Base-by-base conservation (phyloP, 2,797 vertebrate species). In the Arremon brunneinucha region DNA sequence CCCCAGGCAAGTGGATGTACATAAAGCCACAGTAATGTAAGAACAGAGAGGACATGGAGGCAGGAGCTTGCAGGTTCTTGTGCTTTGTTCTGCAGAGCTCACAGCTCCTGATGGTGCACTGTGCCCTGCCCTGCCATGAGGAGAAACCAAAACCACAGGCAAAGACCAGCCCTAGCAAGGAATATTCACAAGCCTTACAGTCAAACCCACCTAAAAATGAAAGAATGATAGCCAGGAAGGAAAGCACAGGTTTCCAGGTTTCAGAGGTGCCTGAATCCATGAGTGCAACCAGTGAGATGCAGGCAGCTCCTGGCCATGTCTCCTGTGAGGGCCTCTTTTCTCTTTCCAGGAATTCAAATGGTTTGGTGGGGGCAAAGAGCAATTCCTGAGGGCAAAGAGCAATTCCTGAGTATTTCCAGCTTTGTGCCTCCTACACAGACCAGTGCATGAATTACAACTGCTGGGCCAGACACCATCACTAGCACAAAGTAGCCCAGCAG, bases 1-100 rank as follows among this genome's bases (percentile, higher is more conserved):
- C 93, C 86, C 91, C 68, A 64, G 80, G 62, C 69, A 71, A 81
- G 50, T 8, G 30, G 46, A 87, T 81, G 60, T 82, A 93, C 92
- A 92, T 75, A 86, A 95, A 96, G n/a, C 28, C 43, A 30, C 46
- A 41, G 34, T 20, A 70, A 44, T 24, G 15, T 55, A 43, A 57
- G 90, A 90, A 5, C 27, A 93, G 60, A 82, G 63, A 71, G 28
- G 55, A 59, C 0, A 0, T 34, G 21, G 53, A 65, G 14, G 15
- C 0, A 91, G 44, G 83, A 72, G 30, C 30, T 56, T 35, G 44
- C 47, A 76, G 43, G 63, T 65, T 71, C 32, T 34, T 6, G 39
- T 64, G 30, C 50, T 86, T 65, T 84, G 44, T 6, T 68, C 30
- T 72, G 9, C 28, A 83, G 53, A 50, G 39, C 8, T 14, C 27